These are phyloP conservation scores for Neomorphus geoffroyi DNA, from an alignment of 2,797 vertebrate species.

Conservation along the genomic window DNA sequence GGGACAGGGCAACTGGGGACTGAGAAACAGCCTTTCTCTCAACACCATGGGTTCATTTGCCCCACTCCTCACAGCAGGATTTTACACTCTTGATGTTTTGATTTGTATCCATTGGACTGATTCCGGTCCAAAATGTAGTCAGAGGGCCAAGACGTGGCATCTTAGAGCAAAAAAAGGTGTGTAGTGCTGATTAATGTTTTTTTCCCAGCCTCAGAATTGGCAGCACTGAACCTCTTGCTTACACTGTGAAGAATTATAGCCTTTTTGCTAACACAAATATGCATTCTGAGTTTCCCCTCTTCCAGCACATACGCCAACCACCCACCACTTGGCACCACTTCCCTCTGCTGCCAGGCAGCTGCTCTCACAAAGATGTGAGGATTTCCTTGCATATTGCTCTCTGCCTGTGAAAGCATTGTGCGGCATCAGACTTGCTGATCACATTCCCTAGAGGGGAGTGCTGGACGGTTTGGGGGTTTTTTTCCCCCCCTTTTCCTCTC, in stretches of 20 bases:
- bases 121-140: not conserved
- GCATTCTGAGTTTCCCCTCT: conserved; percentile 35
- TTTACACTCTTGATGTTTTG: not conserved
- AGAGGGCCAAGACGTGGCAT: not conserved
- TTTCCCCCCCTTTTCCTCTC: rapidly evolving
- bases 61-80: not conserved
- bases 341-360: conserved; percentile 49
- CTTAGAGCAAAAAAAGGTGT: not conserved
- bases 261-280: conserved; percentile 52
- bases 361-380: not conserved
- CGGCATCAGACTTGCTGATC: not conserved
- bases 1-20: not conserved
- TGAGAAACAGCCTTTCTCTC: not conserved
- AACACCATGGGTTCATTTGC: not conserved
- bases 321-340: conserved; percentile 68
- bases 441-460: not conserved
- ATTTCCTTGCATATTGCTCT: not conserved
- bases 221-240: conserved; percentile 58
- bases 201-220: not conserved
- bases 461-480: not conserved
- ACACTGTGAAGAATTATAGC: conserved; percentile 35
- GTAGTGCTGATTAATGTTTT: not conserved
- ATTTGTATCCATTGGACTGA: not conserved
- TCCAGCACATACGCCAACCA: conserved; percentile 24
- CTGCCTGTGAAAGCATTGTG: not conserved